These are phyloP conservation scores for Cloeon dipterum DNA, from an alignment of 2,888 invertebrate genomes.

Conservation along the genomic window DNA sequence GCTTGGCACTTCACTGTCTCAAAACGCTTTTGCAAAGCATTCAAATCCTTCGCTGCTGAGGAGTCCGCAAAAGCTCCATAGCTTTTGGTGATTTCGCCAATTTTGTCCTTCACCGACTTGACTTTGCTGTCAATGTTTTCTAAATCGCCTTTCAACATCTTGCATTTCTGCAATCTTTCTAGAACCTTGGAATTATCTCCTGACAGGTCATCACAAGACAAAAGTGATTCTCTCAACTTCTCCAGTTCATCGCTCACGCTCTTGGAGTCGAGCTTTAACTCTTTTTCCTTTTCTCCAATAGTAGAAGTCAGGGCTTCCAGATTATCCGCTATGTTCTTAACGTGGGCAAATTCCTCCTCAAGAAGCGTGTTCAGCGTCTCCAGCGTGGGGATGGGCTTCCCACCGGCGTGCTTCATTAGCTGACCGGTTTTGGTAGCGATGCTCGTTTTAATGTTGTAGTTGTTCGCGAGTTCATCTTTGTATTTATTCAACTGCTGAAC, in stretches of 20 bases:
- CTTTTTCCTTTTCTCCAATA: conserved; percentile 49
- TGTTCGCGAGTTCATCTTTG: conserved; percentile 60
- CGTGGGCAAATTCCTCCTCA: conserved; percentile 50
- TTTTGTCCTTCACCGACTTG: conserved; percentile 39
- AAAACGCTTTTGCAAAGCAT: conserved; percentile 59
- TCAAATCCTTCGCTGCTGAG: conserved; percentile 56
- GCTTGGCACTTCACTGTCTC: conserved; percentile 55
- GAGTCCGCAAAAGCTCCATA: conserved; percentile 62
- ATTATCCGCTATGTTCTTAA: conserved; percentile 46
- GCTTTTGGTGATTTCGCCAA: conserved; percentile 42
- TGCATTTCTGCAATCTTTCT: conserved; percentile 50
- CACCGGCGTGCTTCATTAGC: conserved; percentile 48
- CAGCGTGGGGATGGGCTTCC: conserved; percentile 42
- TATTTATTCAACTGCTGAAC: conserved; percentile 59
- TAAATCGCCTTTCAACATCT: conserved; percentile 46
- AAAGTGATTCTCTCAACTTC: conserved; percentile 56
- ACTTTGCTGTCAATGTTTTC: conserved; percentile 40
- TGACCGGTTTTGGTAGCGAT: conserved; percentile 60
- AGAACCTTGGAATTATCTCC: conserved; percentile 70
- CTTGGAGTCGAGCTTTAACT: conserved; percentile 47
- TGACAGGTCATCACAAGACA: conserved; percentile 72
- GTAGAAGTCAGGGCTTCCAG: conserved; percentile 48
- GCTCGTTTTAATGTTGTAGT: conserved; percentile 49
- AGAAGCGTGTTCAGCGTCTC: conserved; percentile 39
- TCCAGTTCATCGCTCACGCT: conserved; percentile 41